Evolutionary conservation across 1,140 invertebrate genomes (phyloP).

Genomic region (Lucilia sericata): DNA sequence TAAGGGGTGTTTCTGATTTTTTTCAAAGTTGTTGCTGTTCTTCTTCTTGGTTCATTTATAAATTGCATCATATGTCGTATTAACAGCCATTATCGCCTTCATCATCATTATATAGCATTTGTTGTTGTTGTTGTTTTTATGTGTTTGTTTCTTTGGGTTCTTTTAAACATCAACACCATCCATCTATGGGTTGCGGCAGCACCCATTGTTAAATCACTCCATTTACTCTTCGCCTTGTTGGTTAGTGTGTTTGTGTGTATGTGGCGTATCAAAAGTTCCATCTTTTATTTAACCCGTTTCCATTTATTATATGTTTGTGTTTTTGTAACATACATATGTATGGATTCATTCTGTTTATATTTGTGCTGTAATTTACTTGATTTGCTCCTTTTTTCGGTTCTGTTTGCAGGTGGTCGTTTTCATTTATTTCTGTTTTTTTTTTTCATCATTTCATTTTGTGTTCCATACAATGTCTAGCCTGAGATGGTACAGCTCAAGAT

Average conservation of each 20-base stretch:
- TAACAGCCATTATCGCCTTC: slow-evolving; percentile 33
- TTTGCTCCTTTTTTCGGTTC: slow-evolving; percentile 62
- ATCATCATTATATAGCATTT: not conserved
- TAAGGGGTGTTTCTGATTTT: slow-evolving; percentile 29
- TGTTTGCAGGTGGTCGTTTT: slow-evolving; percentile 40
- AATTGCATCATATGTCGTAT: slow-evolving; percentile 37
- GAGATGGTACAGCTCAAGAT: slow-evolving; percentile 1
- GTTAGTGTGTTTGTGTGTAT: not conserved
- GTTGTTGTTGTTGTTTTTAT: slow-evolving; percentile 4
- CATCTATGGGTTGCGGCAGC: not conserved
- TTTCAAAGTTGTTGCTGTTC: not conserved
- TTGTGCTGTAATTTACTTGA: slow-evolving; percentile 65
- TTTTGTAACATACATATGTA: not conserved
- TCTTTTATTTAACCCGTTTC: slow-evolving; percentile 23
- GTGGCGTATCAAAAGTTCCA: not conserved
- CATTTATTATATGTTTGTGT: not conserved
- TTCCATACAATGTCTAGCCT: not conserved
- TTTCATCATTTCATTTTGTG: not conserved
- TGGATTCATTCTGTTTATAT: slow-evolving; percentile 56
- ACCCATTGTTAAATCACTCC: not conserved
- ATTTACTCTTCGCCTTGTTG: not conserved
- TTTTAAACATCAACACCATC: not conserved
- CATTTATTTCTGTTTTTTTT: not conserved
- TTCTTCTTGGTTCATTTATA: not conserved
- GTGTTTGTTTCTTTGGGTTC: not conserved